Evolutionary conservation across 2,113 vertebrate genomes (phyloP).

Genomic region (Ochotona princeps): DNA sequence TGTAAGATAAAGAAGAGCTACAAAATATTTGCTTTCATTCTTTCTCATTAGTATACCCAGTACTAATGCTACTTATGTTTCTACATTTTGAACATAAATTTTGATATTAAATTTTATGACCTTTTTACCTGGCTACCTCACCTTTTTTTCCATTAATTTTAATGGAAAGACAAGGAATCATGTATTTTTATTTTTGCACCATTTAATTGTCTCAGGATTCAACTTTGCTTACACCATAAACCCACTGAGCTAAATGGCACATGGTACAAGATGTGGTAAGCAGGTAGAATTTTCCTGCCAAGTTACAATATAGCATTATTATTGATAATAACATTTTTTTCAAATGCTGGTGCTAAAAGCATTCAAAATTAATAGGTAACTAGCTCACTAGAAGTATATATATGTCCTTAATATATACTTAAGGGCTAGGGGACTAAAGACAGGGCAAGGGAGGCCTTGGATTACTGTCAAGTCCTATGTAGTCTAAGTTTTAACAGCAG

Average conservation of each 20-base stretch:
- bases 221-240: neutral
- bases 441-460: neutral
- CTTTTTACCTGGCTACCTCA: neutral
- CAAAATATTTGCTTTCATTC: neutral
- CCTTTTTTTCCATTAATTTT: conserved; percentile 30
- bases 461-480: conserved; percentile 7
- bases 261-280: neutral
- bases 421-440: conserved; percentile 5
- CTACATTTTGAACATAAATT: neutral
- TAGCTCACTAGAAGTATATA: neutral
- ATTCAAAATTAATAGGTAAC: conserved; percentile 34
- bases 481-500: conserved; percentile 17
- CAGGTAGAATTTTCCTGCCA: neutral
- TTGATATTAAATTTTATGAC: conserved; percentile 22
- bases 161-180: conserved; percentile 27
- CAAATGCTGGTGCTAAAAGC: neutral
- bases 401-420: conserved; percentile 26
- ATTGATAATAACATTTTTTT: conserved; percentile 24
- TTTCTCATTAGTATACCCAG: conserved; percentile 14
- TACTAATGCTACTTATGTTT: neutral
- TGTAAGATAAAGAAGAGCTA: neutral
- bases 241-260: neutral
- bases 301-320: conserved; percentile 7
- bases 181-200: conserved; percentile 40
- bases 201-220: neutral